Conservation (phyloP, 2,888 invertebrate species). For the Hydropsyche betteni region DNA sequence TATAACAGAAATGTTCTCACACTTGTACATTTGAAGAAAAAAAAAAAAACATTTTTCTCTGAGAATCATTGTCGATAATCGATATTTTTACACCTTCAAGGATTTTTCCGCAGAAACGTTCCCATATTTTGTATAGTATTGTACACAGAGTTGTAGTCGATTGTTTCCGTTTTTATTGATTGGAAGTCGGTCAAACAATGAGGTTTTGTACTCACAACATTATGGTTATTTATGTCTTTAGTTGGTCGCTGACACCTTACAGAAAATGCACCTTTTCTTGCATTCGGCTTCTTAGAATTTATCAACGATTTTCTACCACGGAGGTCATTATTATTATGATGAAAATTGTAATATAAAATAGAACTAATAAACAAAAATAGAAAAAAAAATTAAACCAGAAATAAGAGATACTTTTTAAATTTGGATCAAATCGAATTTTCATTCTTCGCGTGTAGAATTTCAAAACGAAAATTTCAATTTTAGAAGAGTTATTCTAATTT, state of each 20-base stretch:
- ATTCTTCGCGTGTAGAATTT: too few species aligned
- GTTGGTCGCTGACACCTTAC: constrained; percentile 7
- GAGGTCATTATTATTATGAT: constrained; percentile 14
- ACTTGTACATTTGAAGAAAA: too few species aligned
- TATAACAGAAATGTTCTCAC: too few species aligned
- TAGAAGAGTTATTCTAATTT: too few species aligned
- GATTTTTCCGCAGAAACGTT: constrained; percentile 6
- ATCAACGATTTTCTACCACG: constrained; percentile 38
- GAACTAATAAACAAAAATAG: too few species aligned
- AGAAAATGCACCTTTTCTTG: constrained; percentile 8
- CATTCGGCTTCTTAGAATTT: constrained; percentile 11
- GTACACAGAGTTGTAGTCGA: not conserved
- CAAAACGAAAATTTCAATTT: too few species aligned
- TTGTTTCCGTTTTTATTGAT: constrained; percentile 32
- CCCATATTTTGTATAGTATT: constrained; percentile 5
- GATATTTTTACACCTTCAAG: not conserved
- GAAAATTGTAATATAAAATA: not conserved
- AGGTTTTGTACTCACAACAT: constrained; percentile 31
- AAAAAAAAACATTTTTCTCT: too few species aligned
- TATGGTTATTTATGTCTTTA: constrained; percentile 29
- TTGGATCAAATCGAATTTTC: too few species aligned
- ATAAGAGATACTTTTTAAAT: too few species aligned
- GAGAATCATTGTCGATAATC: too few species aligned
- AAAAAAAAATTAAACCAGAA: too few species aligned
- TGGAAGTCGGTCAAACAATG: constrained; percentile 39